A percentile compares a stretch with the other conserved stretches of the same genome.
Conservation (phyloP, 2,797 vertebrate species). For the Lophura swinhoii region DNA sequence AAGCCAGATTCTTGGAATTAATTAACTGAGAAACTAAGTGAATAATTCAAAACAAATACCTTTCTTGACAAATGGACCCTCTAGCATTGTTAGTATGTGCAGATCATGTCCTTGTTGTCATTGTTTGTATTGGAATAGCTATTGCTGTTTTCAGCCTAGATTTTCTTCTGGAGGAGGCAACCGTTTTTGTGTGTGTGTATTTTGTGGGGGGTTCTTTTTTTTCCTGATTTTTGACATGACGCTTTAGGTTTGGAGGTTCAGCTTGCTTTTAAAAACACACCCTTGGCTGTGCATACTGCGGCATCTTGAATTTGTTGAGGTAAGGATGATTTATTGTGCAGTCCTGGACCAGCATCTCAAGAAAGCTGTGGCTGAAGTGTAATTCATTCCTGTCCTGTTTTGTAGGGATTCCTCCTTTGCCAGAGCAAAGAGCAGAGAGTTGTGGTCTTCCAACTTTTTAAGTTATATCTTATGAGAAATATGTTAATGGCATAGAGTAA, state of each 20-base stretch:
- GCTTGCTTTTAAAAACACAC: background rate
- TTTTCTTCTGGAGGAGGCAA: background rate
- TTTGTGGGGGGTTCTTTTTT: background rate
- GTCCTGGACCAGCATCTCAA: background rate
- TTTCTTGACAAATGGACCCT: conserved; percentile 1
- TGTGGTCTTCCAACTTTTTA: rapidly evolving
- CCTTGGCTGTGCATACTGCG: background rate
- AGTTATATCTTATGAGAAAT: background rate
- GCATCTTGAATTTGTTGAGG: background rate
- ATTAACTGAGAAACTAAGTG: conserved; percentile 30
- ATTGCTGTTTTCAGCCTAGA: background rate
- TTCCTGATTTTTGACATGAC: background rate
- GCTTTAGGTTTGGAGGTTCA: background rate
- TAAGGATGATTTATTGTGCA: background rate
- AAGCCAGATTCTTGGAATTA: conserved; percentile 24
- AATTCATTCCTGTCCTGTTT: background rate
- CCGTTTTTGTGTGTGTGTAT: background rate
- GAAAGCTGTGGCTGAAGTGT: background rate
- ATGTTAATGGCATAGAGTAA: background rate
- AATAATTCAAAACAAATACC: conserved; percentile 29
- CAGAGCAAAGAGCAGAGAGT: background rate
- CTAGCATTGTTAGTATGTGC: background rate
- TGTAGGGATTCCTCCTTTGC: background rate
- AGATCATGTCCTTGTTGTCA: background rate
- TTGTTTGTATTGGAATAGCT: background rate